Evolutionary conservation across 1,140 invertebrate species (phyloP).

Genomic region (Rhopalosiphum maidis): DNA sequence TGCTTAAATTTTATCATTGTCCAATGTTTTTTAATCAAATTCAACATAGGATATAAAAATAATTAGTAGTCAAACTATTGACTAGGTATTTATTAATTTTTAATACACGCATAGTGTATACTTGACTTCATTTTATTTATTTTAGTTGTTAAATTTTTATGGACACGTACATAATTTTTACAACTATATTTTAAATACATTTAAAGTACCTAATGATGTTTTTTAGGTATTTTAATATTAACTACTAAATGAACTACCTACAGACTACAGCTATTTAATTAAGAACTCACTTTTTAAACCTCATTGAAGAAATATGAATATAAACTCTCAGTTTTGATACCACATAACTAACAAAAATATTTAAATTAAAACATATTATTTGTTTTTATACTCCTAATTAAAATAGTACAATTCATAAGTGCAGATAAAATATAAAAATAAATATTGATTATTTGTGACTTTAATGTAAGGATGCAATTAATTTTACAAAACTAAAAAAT

Average conservation of each 20-base stretch:
- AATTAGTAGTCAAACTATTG: neutral
- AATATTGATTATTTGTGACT: neutral
- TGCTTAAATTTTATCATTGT: neutral
- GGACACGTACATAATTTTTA: neutral
- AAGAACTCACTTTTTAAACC: constrained; percentile 46
- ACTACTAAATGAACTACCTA: constrained; percentile 20
- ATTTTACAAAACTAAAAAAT: neutral
- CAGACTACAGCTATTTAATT: constrained; percentile 32
- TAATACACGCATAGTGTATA: neutral
- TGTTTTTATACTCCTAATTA: neutral
- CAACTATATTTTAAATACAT: neutral
- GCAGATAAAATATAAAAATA: neutral
- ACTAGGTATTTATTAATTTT: neutral
- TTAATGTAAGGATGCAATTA: neutral
- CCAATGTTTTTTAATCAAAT: neutral
- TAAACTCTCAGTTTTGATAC: constrained; percentile 28
- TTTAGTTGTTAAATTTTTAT: neutral
- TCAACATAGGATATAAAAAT: neutral
- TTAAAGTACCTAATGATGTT: neutral
- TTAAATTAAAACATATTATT: constrained; percentile 30
- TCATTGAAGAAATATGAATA: constrained; percentile 26
- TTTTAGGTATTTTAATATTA: neutral
- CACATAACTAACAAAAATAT: constrained; percentile 47
- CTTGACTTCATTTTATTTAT: neutral
- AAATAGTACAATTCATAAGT: neutral